Evolutionary conservation across 2,797 vertebrate species (phyloP).

Genomic region (Orestias chungarensis): DNA sequence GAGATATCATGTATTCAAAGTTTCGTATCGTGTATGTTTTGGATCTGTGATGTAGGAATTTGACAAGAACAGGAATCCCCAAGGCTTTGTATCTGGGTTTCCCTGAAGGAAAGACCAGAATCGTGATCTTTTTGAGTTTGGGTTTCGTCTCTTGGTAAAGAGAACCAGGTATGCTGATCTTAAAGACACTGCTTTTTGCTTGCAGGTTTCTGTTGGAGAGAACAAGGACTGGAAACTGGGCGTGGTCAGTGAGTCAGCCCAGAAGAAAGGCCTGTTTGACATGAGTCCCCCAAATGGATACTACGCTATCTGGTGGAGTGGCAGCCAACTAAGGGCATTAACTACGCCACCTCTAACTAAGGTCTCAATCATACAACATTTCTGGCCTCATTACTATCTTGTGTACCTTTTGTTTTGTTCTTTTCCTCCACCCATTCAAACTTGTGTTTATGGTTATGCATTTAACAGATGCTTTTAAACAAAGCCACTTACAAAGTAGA

Average conservation of each 20-base stretch:
- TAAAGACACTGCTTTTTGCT: neutral
- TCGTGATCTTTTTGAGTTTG: neutral
- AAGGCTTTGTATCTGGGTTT: neutral
- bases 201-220: constrained; percentile 77
- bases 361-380: constrained; percentile 47
- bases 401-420: too few relatives aligned
- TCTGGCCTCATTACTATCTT: too few relatives aligned
- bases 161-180: neutral
- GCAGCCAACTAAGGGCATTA: constrained; percentile 69
- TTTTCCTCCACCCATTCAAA: too few relatives aligned
- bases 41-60: neutral
- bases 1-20: too few relatives aligned
- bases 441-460: too few relatives aligned
- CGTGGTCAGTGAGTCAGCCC: constrained; percentile 70
- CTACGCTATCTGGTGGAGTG: constrained; percentile 79
- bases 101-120: neutral
- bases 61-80: neutral
- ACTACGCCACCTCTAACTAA: constrained; percentile 69
- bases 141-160: neutral
- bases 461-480: too few relatives aligned
- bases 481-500: too few relatives aligned
- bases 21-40: neutral
- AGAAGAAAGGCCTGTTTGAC: constrained; percentile 81
- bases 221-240: constrained; percentile 83
- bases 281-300: constrained; percentile 77